Conservation (phyloP, 2,797 vertebrate species). For the Sebastes dallii region DNA sequence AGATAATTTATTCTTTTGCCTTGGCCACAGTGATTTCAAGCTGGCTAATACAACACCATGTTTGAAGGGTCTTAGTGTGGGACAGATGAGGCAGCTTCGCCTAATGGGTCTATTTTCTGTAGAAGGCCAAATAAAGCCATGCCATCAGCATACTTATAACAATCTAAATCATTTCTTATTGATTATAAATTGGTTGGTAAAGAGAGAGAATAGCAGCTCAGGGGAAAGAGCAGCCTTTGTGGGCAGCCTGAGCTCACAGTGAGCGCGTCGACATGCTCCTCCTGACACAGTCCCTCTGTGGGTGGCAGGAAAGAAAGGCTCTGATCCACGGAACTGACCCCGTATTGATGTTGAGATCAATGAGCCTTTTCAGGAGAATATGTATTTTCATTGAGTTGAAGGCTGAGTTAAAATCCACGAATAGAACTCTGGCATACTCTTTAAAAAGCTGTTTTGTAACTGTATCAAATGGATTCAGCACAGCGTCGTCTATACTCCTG, state of each 20-base stretch:
- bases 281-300: neutral
- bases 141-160: neutral
- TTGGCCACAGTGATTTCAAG: constrained; percentile 11
- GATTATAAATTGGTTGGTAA: neutral
- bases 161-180: neutral
- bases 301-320: neutral
- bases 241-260: neutral
- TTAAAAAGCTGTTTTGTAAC: neutral
- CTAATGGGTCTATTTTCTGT: neutral
- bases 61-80: neutral
- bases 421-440: neutral
- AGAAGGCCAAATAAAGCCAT: neutral
- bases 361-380: neutral
- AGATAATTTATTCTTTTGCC: neutral
- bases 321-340: neutral
- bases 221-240: neutral
- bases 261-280: neutral
- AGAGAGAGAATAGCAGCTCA: neutral
- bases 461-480: neutral
- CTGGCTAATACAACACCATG: neutral
- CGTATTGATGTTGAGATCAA: constrained; percentile 1
- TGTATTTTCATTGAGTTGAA: neutral
- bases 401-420: neutral
- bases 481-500: neutral
- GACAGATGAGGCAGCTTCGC: neutral